Base-by-base conservation (phyloP, 2,888 invertebrate genomes). In the Synergus gifuensis region DNA sequence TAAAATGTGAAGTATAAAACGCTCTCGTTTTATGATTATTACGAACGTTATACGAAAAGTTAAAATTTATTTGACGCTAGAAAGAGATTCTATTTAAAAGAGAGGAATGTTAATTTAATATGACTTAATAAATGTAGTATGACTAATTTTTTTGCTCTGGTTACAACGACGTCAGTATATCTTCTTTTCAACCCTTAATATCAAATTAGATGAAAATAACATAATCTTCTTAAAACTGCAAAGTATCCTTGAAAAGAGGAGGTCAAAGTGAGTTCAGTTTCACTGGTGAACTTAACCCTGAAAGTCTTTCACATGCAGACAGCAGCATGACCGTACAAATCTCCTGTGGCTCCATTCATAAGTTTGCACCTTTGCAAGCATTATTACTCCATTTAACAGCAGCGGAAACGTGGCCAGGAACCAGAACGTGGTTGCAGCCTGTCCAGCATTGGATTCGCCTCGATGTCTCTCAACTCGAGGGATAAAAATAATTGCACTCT, bases 311-410 rank as follows among this genome's bases (percentile, higher is more conserved):
- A 73, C 54, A 73, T 54, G 49, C 49, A 73, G 16, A 73, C 36
- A 46, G 12, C 22, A 22, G 22, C n/a, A 73, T 73, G 49, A 49
- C 54, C 49, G 54, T 54, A 73, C 36, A 73, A 73, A 73, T 73
- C 73, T 73, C 36, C n/a, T 14, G 9, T 16, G 28, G 28, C 36
- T 73, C 28, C 69, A 73, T 73, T 73, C 69, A 73, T 54, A 73
- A 73, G 73, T 54, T 36, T 54, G 49, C 73, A 73, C 73, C 73
- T 73, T 73, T 28, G 54, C 36, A 49, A 73, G 73, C 49, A 49
- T 73, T 54, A 73, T 73, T 73, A 49, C 73, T 73, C 28, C 36
- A 54, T 73, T 73, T 54, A 73, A 73, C 54, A 73, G 73, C n/a
- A 73, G 54, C 73, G 36, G 49, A 73, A 73, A 73, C 28, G n/a